Evolutionary conservation across 2,797 vertebrate genomes (phyloP).

Genomic region (Pristis pectinata): DNA sequence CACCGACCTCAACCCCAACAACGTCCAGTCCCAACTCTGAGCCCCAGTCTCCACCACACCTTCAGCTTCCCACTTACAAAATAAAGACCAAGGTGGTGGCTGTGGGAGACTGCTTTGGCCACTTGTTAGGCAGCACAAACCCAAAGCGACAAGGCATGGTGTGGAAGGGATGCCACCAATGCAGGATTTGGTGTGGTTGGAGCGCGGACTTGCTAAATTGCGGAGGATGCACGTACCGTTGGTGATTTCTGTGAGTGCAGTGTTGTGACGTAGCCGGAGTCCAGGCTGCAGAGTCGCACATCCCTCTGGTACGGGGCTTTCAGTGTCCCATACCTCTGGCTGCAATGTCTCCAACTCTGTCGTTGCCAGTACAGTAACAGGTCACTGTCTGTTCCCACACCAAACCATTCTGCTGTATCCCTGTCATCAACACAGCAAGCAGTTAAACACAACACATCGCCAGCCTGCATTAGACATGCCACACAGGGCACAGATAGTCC

Average conservation of each 20-base stretch:
- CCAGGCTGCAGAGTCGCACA: constrained; percentile 70
- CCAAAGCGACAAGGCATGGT: no score
- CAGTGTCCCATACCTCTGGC: constrained; percentile 71
- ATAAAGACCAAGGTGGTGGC: no score
- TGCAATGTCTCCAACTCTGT: constrained; percentile 74
- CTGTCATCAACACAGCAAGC: constrained; percentile 48
- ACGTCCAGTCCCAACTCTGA: fast-evolving
- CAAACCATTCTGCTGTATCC: constrained; percentile 87
- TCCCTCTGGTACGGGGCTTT: constrained; percentile 77
- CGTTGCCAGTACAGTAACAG: constrained; percentile 76
- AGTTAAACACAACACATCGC: background rate
- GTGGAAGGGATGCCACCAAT: no score
- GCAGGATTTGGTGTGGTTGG: no score
- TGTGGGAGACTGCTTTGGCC: no score
- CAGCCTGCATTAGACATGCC: no score
- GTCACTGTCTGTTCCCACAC: constrained; percentile 78
- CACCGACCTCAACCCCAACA: background rate
- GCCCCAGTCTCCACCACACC: no score
- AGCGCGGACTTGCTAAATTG: background rate
- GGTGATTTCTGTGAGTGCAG: constrained; percentile 80
- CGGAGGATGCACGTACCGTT: constrained; percentile 61
- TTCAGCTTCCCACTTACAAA: no score
- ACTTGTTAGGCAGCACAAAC: no score
- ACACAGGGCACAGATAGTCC: no score
- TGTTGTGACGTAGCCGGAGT: constrained; percentile 65